Evolutionary conservation across 1,140 invertebrate genomes (phyloP).

Genomic region (Helicoverpa zea): DNA sequence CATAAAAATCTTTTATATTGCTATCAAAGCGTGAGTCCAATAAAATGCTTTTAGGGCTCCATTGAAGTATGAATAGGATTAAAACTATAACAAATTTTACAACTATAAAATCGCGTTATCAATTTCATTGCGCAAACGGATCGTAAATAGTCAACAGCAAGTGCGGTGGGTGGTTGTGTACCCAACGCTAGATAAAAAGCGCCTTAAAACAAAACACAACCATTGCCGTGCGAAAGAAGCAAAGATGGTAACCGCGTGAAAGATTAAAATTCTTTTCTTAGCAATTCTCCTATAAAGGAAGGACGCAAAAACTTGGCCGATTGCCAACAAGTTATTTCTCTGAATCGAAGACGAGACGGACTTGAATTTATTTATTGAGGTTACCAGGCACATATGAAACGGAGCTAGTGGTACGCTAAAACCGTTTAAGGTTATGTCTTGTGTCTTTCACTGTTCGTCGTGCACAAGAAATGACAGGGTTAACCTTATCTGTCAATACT

Average conservation of each 20-base stretch:
- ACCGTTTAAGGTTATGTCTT: constrained; percentile 42
- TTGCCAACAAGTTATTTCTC: constrained; percentile 73
- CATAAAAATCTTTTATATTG: background rate
- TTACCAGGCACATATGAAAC: constrained; percentile 61
- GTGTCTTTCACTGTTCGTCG: constrained; percentile 11
- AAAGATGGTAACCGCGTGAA: constrained; percentile 58
- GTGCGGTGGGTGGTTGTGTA: constrained; percentile 25
- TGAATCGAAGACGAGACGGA: constrained; percentile 66
- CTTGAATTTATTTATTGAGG: constrained; percentile 70
- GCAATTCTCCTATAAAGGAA: constrained; percentile 63
- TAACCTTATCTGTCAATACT: constrained; percentile 51
- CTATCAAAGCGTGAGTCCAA: background rate
- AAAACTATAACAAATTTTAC: constrained; percentile 14
- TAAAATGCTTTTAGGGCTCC: too few relatives aligned
- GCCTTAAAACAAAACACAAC: constrained; percentile 10
- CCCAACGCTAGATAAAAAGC: constrained; percentile 21
- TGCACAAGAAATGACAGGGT: constrained; percentile 49
- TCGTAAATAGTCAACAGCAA: constrained; percentile 22
- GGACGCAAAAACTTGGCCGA: constrained; percentile 66
- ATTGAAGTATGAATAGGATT: background rate
- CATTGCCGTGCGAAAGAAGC: constrained; percentile 23
- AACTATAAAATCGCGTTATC: constrained; percentile 20
- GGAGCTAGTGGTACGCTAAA: constrained; percentile 23
- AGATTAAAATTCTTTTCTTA: constrained; percentile 75
- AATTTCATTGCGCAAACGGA: constrained; percentile 37